Base-by-base conservation (phyloP, 1,140 invertebrate species). In the Conus ventricosus region DNA sequence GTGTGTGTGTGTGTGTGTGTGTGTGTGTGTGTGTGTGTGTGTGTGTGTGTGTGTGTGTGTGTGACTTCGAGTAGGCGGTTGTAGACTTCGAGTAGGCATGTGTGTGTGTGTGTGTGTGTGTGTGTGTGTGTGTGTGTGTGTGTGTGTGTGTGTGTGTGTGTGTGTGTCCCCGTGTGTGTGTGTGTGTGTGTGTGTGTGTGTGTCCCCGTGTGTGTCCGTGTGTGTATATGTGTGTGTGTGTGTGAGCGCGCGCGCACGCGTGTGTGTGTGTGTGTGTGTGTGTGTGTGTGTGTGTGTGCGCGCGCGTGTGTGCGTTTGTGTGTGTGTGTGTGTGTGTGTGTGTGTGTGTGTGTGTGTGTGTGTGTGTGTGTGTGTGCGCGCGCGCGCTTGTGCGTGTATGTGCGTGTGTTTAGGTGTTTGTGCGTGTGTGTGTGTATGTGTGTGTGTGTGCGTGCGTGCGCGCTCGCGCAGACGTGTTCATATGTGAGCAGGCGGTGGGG, bases 271-370 rank as follows among this genome's bases (percentile, higher is more conserved):
- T 78, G 76, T 78, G 0, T 78, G n/a, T n/a, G 75, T 78, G 75
- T 78, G 15, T 27, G 75, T 27, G 23, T 78, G 75, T 51, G 25
- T 39, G 75, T 78, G 75, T 78, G 75, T 39, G 27, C 39, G 76
- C 39, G 76, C 39, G 76, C 39, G 27, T 78, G 76, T 78, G 76
- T 78, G 76, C 39, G 76, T 78, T 7, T 78, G 76, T 78, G n/a
- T 39, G 76, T 78, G 76, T 78, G 76, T 78, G 76, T 6, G 25
- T 39, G 76, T 78, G n/a, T 78, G 76, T 78, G 76, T 78, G 76
- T 78, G 76, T 78, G 76, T 78, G n/a, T 39, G 76, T 39, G 76
- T 39, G 76, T 78, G 76, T 78, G 76, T 78, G n/a, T 27, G n/a
- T 78, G 25, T 78, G 76, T 78, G 76, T 78, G 76, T 78, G 76